These are phyloP conservation scores for Caenorhabditis angaria DNA, from an alignment of 2,888 invertebrate species.

Conservation along the genomic window DNA sequence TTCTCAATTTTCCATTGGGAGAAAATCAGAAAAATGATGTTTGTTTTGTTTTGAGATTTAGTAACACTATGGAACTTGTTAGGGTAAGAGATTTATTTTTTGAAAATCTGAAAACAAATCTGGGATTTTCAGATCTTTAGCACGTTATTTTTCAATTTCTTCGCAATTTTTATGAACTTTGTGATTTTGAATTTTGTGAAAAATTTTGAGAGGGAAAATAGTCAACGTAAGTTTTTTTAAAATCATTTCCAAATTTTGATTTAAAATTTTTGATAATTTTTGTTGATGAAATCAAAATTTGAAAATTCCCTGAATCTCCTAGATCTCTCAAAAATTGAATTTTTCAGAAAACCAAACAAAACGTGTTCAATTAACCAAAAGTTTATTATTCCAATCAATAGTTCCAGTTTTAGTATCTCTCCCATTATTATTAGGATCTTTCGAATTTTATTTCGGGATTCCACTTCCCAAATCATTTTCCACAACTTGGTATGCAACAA, in stretches of 20 bases:
- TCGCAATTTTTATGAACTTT: conserved; percentile 28
- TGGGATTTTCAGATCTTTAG: conserved; percentile 27
- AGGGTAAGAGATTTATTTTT: conserved; percentile 12
- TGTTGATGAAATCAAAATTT: too few species aligned
- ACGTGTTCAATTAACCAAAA: conserved; percentile 33
- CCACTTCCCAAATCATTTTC: conserved; percentile 26
- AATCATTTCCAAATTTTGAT: neutral
- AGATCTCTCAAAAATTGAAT: too few species aligned
- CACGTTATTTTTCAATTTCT: conserved; percentile 30
- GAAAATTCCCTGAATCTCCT: too few species aligned
- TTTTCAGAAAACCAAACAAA: conserved; percentile 29
- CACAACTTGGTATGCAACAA: conserved; percentile 38
- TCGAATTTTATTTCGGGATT: conserved; percentile 37
- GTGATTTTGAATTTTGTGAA: conserved; percentile 32
- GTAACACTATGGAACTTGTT: conserved; percentile 34
- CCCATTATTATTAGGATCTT: conserved; percentile 29
- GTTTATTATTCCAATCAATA: conserved; percentile 29
- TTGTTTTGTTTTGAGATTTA: conserved; percentile 27
- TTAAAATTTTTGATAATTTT: neutral
- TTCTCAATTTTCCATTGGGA: conserved; percentile 36
- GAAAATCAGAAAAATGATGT: conserved; percentile 32
- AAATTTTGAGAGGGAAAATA: conserved; percentile 27
- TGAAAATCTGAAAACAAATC: neutral
- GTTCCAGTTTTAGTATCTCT: conserved; percentile 35
- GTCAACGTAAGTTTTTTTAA: conserved; percentile 17